Evolutionary conservation across 2,797 vertebrate genomes (phyloP).

Genomic region (Sebastes hopkinsi): DNA sequence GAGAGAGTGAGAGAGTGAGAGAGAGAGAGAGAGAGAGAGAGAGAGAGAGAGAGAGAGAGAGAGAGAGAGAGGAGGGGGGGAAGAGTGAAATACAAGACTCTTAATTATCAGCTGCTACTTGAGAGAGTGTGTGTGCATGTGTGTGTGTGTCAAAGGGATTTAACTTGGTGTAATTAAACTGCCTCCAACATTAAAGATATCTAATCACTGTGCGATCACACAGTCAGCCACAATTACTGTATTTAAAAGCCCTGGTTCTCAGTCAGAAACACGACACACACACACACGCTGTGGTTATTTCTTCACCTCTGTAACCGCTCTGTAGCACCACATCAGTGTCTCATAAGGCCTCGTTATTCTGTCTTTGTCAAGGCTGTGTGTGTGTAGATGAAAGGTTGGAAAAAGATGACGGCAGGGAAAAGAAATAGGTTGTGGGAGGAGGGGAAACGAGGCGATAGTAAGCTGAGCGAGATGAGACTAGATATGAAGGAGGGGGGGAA

Average conservation of each 20-base stretch:
- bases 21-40: not conserved
- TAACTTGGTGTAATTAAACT: slow-evolving; percentile 77
- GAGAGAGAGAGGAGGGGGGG: not conserved
- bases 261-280: slow-evolving; percentile 28
- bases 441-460: not conserved
- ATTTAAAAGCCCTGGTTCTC: slow-evolving; percentile 45
- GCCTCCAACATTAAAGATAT: slow-evolving; percentile 69
- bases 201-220: slow-evolving; percentile 64
- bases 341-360: slow-evolving; percentile 54
- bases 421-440: slow-evolving; percentile 33
- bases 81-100: slow-evolving; percentile 66
- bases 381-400: slow-evolving; percentile 45
- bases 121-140: slow-evolving; percentile 7
- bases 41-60: not conserved
- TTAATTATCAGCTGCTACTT: slow-evolving; percentile 73
- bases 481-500: slow-evolving; percentile 11
- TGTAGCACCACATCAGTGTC: slow-evolving; percentile 50
- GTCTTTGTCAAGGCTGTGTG: slow-evolving; percentile 36
- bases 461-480: slow-evolving; percentile 4
- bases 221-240: slow-evolving; percentile 69
- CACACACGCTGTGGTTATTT: slow-evolving; percentile 21
- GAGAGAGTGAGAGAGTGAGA: not conserved
- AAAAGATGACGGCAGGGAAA: slow-evolving; percentile 21
- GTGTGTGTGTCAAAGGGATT: slow-evolving; percentile 57
- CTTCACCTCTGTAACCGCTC: slow-evolving; percentile 40